Evolutionary conservation across 1,140 invertebrate species (phyloP), one percentile per base, ranked within the genome.

Genomic region (Ceratoteleas bidentatus): DNA sequence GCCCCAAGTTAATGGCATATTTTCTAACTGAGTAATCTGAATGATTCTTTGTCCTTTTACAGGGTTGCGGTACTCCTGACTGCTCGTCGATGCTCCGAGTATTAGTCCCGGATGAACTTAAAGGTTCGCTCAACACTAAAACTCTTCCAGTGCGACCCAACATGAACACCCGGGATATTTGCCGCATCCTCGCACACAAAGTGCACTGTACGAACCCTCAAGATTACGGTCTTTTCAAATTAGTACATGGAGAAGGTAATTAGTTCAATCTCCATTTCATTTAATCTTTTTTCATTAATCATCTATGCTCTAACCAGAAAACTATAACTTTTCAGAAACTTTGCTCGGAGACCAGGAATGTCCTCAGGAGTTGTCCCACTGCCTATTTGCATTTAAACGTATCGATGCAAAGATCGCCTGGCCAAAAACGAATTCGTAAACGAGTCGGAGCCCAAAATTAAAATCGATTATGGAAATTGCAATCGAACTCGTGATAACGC

Each of bases 341-440:
- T 93, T 97, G 86, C 92, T 99, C 13, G 94, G 93, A 43, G 97
- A 98, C 84, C 94, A 94, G 76, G 97, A 98, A 83, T 97, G 96
- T 86, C 97, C 97, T n/a, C 96, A 98, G 92, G 95, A 96, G 84
- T 92, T 97, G 4, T 94, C 95, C 81, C 96, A 97, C 84, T 97
- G 96, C 89, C 95, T 97, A 86, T 95, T 99, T 87, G 98, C 97
- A 0, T 99, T 97, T 92, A 98, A 99, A 92, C 93, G 98, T 52
- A 96, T 97, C 85, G 98, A 98, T 87, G 97, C 97, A 11, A 98
- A 98, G 92, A 99, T 99, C 84, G 97, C 98, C 52, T 99, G 98
- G 98, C 98, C 98, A 4, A 95, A 90, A 85, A 93, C 93, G 38
- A 90, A 88, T 49, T 90, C 92, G 62, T 89, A 81, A 88, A 73